Percentiles rank a stretch among this genome's conserved stretches.
Conservation (phyloP, 2,113 vertebrate genomes). For the Anser brachyrhynchus region DNA sequence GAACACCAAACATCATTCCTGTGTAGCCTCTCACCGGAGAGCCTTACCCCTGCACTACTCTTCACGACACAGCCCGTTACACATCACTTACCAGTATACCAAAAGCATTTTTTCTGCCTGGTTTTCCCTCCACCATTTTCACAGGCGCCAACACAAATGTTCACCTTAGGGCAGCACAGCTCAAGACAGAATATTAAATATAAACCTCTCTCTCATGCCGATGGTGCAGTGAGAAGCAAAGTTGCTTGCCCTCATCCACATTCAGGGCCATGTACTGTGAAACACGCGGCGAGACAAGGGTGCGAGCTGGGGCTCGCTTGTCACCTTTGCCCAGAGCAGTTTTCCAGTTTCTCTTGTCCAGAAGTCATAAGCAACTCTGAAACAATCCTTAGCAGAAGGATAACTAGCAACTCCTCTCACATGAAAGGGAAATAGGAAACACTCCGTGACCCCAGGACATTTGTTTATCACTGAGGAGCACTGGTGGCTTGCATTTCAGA, state of each 20-base stretch:
- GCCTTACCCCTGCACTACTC: background rate
- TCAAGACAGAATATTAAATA: background rate
- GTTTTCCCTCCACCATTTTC: background rate
- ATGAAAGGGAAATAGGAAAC: background rate
- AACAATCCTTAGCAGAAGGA: background rate
- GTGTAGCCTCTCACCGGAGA: rapidly evolving
- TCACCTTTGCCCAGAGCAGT: background rate
- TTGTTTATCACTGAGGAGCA: background rate
- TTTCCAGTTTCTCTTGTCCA: background rate
- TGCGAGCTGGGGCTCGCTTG: background rate
- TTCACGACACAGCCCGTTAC: background rate
- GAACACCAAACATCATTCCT: background rate
- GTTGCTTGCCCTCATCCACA: background rate
- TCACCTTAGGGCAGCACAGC: background rate
- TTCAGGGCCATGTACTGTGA: rapidly evolving
- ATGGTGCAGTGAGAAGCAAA: background rate
- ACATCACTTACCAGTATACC: background rate
- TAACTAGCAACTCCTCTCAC: background rate
- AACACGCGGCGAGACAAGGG: background rate
- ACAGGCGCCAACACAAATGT: background rate
- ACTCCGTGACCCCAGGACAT: background rate
- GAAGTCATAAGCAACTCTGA: background rate
- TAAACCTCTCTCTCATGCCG: background rate
- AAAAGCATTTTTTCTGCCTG: background rate
- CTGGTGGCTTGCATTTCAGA: background rate